phyloP scores from a whole-genome alignment of 2,113 vertebrate genomes.

The Gorsachius goisagi region DNA sequence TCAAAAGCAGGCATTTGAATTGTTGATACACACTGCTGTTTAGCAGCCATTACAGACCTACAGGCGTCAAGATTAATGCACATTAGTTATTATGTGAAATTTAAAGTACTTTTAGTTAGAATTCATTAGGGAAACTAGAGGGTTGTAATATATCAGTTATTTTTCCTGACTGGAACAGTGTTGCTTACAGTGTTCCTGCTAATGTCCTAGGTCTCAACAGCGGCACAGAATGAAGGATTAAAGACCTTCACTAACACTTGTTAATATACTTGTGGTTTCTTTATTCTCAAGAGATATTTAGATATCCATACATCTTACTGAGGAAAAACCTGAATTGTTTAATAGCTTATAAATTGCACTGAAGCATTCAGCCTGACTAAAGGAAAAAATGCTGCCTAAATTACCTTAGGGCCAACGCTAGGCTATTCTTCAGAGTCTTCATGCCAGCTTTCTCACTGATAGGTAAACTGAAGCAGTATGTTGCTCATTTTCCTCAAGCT shows the following conservation, averaged over 20 bases:
- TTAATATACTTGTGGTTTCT: background rate
- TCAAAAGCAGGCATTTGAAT: background rate
- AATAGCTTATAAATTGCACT: background rate
- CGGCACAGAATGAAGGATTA: background rate
- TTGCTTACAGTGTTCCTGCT: background rate
- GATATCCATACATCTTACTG: background rate
- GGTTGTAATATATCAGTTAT: background rate
- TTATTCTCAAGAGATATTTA: background rate
- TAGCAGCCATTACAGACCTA: background rate
- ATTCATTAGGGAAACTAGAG: slow-evolving; percentile 10
- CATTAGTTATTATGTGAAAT: background rate
- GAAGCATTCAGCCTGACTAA: background rate
- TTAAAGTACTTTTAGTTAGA: slow-evolving; percentile 19
- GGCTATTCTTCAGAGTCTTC: background rate
- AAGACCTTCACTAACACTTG: background rate
- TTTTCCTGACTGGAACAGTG: background rate
- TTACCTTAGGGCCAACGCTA: background rate
- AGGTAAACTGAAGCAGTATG: background rate
- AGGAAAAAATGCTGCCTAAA: background rate
- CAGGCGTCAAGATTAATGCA: slow-evolving; percentile 4
- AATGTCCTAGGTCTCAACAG: background rate
- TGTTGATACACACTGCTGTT: background rate
- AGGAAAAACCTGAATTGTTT: background rate
- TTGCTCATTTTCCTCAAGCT: background rate
- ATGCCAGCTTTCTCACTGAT: background rate